Evolutionary conservation across 2,113 vertebrate genomes (phyloP).

Genomic region (Typhlomys cinereus): DNA sequence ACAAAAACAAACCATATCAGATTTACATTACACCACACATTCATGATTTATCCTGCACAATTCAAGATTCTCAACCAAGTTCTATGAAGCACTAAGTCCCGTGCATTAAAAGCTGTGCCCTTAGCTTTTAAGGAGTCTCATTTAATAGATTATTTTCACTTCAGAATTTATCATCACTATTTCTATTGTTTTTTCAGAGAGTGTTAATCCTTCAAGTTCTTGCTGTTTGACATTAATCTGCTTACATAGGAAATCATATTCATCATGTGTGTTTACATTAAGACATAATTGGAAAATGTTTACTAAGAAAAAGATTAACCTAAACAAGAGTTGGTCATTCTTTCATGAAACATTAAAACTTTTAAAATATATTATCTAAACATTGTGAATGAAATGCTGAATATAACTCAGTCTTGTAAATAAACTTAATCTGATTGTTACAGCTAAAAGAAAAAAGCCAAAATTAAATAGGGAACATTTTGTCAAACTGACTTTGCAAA

Average conservation of each 20-base stretch:
- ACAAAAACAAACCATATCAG: neutral
- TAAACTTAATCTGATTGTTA: constrained; percentile 18
- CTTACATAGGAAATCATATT: constrained; percentile 7
- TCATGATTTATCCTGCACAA: neutral
- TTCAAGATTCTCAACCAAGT: constrained; percentile 9
- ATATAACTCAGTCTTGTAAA: neutral
- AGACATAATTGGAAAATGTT: constrained; percentile 29
- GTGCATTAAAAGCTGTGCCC: neutral
- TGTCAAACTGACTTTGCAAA: constrained; percentile 6
- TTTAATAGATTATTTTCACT: neutral
- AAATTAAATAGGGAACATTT: constrained; percentile 35
- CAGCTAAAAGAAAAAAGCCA: constrained; percentile 32
- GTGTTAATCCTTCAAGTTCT: constrained; percentile 11
- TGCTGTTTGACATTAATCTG: neutral
- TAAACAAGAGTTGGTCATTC: constrained; percentile 33
- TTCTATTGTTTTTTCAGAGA: neutral
- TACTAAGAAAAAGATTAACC: neutral
- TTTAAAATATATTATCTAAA: constrained; percentile 14
- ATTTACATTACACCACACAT: constrained; percentile 32
- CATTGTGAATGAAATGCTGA: constrained; percentile 26
- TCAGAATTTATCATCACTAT: neutral
- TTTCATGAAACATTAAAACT: constrained; percentile 29
- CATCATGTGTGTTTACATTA: constrained; percentile 17
- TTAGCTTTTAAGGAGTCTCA: constrained; percentile 2
- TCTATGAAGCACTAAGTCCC: neutral